Base-by-base conservation (phyloP, 2,888 invertebrate genomes). In the Dryomyza anilis region DNA sequence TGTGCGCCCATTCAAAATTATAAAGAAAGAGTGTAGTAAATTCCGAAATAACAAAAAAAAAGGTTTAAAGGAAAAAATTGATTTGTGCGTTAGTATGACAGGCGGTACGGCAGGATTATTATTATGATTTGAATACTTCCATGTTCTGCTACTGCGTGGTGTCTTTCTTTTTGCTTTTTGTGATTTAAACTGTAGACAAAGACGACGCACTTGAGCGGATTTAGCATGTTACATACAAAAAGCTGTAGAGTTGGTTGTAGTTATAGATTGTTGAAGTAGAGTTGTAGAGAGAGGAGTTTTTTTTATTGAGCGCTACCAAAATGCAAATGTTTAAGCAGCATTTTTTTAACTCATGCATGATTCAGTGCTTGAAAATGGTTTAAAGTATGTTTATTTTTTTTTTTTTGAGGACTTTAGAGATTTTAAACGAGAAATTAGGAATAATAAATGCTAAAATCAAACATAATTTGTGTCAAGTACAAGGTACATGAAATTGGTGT, bases 61-160 rank as follows among this genome's bases (percentile, higher is more conserved):
- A 21, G 14, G 33, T 19, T 10, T 12, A 7, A 19, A 53, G 19
- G 6, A 56, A n/a, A 61, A 61, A 61, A 61, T 61, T 61, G 61
- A 61, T 61, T 61, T 61, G 61, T 61, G 53, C 43, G 16, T 6
- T 21, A 14, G 21, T 33, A n/a, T 33, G 30, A 14, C 46, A 25
- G 61, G 52, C 52, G 61, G 61, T 61, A 53, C 53, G 53, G 61
- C 36, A 61, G 61, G 61, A 61, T 61, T 61, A 61, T 61, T 61
- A 61, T 61, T 61, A 61, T 61, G 52, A 61, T 61, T 61, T 61
- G 61, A 61, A 61, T 61, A 52, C 53, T 52, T 61, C 39, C 36
- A 52, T 53, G 48, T 61, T 43, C 33, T 61, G 52, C 53, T 43
- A 53, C 53, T 61, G 27, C 48, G 33, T 59, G 14, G 6, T 53